Evolutionary conservation across 37 sponge, comb jelly and placozoan genomes (phyloP), one percentile per base, ranked within the genome.

Genomic region (Amphimedon queenslandica): DNA sequence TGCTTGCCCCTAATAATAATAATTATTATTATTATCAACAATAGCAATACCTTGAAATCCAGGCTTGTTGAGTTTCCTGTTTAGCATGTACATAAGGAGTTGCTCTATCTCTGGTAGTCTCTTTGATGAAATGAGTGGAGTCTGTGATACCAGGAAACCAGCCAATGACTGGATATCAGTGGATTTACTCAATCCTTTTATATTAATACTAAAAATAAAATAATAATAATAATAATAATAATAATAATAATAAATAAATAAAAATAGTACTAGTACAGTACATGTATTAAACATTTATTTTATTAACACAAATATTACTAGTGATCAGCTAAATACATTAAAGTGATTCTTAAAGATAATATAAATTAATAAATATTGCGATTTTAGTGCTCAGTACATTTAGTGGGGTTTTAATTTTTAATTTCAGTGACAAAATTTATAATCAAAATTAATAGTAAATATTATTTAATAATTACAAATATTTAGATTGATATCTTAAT

Each of bases 61-160:
- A 34, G 11, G 37, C 47, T 66, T 70, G 36, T 42, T 74, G 2
- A 24, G 39, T 30, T 84, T 77, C 20, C 96, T 70, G 30, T 51
- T 84, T 55, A 86, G 79, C 21, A 96, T 70, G 65, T 96, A 96
- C 25, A 74, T 37, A 30, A 96, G 81, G 31, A 96, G 78, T 75
- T 96, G 96, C 64, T 96, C 90, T 35, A 96, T 78, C 66, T 92
- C 96, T 37, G 89, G 90, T 29, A 92, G 73, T 42, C 83, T 66
- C 30, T 70, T 60, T 32, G 90, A 89, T 18, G 88, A 72, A 39
- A 96, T 88, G 6, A 88, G 73, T 36, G 75, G 58, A 42, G 86
- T 88, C 55, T 74, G 72, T 1, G 84, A 61, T 8, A 96, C 79
- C 38, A 96, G 41, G 57, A 80, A 80, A 60, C 69, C 47, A 31